phyloP scores from a whole-genome alignment of 2,797 vertebrate species.

The Antennarius maculatus region DNA sequence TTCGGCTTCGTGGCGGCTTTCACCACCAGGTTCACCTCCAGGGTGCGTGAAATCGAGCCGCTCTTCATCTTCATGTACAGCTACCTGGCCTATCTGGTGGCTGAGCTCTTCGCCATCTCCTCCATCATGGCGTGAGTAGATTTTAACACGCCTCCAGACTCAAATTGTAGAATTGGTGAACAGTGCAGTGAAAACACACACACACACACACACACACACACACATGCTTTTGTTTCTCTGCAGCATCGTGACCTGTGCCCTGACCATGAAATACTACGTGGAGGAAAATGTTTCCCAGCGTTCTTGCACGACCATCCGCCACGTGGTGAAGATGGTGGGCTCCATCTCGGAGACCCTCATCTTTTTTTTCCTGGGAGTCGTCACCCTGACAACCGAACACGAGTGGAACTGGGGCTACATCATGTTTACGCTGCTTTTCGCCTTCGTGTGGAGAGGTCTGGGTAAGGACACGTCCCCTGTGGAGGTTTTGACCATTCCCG shows the following conservation, averaged over 20 bases:
- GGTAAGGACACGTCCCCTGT: slow-evolving; percentile 78
- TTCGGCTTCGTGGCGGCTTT: slow-evolving; percentile 95
- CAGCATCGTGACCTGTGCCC: slow-evolving; percentile 94
- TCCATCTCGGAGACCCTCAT: slow-evolving; percentile 96
- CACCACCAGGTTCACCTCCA: slow-evolving; percentile 95
- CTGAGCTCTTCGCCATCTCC: slow-evolving; percentile 94
- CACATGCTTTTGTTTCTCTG: slow-evolving; percentile 12
- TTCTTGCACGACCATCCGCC: slow-evolving; percentile 95
- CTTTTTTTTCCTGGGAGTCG: slow-evolving; percentile 98
- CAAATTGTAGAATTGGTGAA: neutral
- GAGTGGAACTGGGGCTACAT: slow-evolving; percentile 99
- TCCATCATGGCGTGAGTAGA: slow-evolving; percentile 98
- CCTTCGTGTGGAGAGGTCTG: slow-evolving; percentile 92
- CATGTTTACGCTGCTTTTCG: slow-evolving; percentile 92
- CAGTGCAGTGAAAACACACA: neutral
- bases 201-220: neutral
- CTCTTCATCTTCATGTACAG: slow-evolving; percentile 98
- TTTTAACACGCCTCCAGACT: neutral
- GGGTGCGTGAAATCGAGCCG: slow-evolving; percentile 93
- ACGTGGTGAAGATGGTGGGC: slow-evolving; percentile 96
- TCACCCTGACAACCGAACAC: slow-evolving; percentile 93
- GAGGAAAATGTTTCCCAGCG: slow-evolving; percentile 98
- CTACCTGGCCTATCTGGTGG: slow-evolving; percentile 94
- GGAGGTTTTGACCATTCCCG: neutral
- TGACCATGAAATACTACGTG: slow-evolving; percentile 98